phyloP scores from a whole-genome alignment of 2,797 vertebrate species.

The Microchirus variegatus region DNA sequence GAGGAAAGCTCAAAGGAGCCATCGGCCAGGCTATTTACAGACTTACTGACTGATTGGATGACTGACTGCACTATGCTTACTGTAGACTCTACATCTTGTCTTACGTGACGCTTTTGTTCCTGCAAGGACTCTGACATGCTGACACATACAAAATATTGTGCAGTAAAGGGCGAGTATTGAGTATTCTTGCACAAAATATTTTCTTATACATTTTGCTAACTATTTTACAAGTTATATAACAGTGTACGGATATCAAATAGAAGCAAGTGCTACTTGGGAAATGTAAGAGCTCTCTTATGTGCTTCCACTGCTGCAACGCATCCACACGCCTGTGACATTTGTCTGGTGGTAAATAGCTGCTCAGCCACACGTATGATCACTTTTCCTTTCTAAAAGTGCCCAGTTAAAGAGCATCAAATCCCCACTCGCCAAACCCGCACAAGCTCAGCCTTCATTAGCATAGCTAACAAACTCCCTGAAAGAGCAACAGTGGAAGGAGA shows the following conservation, averaged over 20 bases:
- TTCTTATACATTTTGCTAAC: conserved; percentile 34
- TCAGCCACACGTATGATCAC: conserved; percentile 61
- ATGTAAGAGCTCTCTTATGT: conserved; percentile 43
- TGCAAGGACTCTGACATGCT: conserved; percentile 58
- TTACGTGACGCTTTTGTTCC: conserved; percentile 57
- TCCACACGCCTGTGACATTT: conserved; percentile 68
- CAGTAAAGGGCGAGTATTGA: conserved; percentile 31
- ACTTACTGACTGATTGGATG: conserved; percentile 75
- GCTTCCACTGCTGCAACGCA: conserved; percentile 36
- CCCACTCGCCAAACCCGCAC: conserved; percentile 71
- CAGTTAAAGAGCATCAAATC: conserved; percentile 80
- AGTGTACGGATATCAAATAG: conserved; percentile 33
- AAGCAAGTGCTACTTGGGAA: conserved; percentile 33
- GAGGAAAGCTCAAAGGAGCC: conserved; percentile 82
- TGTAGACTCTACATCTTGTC: conserved; percentile 68
- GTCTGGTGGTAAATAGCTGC: conserved; percentile 61
- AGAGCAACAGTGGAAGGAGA: conserved; percentile 69
- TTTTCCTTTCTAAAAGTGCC: conserved; percentile 70
- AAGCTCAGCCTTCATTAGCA: conserved; percentile 77
- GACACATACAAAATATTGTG: conserved; percentile 40
- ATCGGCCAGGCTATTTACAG: conserved; percentile 75
- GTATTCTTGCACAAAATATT: conserved; percentile 18
- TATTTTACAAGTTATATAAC: neutral
- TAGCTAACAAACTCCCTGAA: conserved; percentile 76
- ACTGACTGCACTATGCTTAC: conserved; percentile 67